Evolutionary conservation across 2,113 vertebrate genomes (phyloP).

Genomic region (Elgaria multicarinata): DNA sequence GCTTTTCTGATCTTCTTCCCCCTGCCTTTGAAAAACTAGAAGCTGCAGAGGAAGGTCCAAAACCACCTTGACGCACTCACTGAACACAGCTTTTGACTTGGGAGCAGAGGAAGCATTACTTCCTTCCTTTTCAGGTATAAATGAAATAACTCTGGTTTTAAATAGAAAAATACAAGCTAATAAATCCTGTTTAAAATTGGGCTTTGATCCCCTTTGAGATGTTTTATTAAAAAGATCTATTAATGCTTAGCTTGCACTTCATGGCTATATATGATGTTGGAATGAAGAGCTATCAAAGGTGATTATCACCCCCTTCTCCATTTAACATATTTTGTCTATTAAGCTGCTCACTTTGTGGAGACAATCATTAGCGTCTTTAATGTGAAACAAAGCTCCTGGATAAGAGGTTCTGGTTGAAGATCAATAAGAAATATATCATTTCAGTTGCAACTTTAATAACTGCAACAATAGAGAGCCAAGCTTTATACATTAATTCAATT

Average conservation of each 20-base stretch:
- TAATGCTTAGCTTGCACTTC: slow-evolving; percentile 68
- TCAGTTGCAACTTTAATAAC: slow-evolving; percentile 79
- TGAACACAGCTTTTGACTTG: not conserved
- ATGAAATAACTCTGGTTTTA: slow-evolving; percentile 32
- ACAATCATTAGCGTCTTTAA: slow-evolving; percentile 78
- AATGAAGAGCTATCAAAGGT: slow-evolving; percentile 72
- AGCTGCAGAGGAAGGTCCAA: not conserved
- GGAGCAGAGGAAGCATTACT: not conserved
- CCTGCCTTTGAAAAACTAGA: not conserved
- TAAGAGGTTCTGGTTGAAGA: slow-evolving; percentile 79
- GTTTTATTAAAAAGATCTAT: slow-evolving; percentile 66
- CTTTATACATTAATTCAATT: slow-evolving; percentile 81
- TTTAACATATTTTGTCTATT: slow-evolving; percentile 68
- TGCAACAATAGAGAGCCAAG: slow-evolving; percentile 79
- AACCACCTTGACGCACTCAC: not conserved
- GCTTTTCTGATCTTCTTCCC: not conserved
- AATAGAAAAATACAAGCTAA: slow-evolving; percentile 16
- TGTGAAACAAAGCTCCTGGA: slow-evolving; percentile 80
- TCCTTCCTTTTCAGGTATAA: not conserved
- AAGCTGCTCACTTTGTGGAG: slow-evolving; percentile 74
- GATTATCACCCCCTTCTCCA: slow-evolving; percentile 55
- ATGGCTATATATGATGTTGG: slow-evolving; percentile 62
- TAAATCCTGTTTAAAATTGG: slow-evolving; percentile 62
- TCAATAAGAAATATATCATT: slow-evolving; percentile 79
- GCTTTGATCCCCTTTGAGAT: slow-evolving; percentile 63